Conservation (phyloP, 2,113 vertebrate genomes). For the Coryphaenoides rupestris region DNA sequence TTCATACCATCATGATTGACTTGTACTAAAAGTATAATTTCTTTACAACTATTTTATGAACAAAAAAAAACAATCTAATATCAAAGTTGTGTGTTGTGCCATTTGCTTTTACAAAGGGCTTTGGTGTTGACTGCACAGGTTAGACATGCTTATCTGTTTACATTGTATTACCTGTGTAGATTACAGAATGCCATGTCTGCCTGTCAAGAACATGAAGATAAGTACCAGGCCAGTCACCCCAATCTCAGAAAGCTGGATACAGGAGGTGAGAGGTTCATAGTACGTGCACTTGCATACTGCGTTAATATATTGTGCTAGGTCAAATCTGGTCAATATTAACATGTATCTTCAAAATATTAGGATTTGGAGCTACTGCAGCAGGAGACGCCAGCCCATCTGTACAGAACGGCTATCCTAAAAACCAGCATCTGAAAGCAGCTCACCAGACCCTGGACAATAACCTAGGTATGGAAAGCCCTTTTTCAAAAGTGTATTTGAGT, state of each 20-base stretch:
- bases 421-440: constrained; percentile 77
- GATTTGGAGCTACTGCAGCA: constrained; percentile 62
- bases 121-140: neutral
- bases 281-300: neutral
- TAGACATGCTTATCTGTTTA: constrained; percentile 23
- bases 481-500: neutral
- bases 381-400: constrained; percentile 47
- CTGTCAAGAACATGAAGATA: constrained; percentile 84
- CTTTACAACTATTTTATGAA: too few relatives aligned
- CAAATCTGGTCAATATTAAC: neutral
- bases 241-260: constrained; percentile 83
- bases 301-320: neutral
- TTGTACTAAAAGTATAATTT: too few relatives aligned
- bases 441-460: constrained; percentile 89
- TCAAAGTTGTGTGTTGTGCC: too few relatives aligned
- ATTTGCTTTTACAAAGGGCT: neutral
- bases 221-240: constrained; percentile 88
- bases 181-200: constrained; percentile 79
- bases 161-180: constrained; percentile 54
- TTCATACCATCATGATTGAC: too few relatives aligned
- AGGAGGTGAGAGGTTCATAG: constrained; percentile 67
- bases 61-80: too few relatives aligned
- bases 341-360: constrained; percentile 40
- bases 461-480: constrained; percentile 74
- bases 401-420: constrained; percentile 75